Conservation (phyloP, 2,888 invertebrate species). For the Alitta virens region DNA sequence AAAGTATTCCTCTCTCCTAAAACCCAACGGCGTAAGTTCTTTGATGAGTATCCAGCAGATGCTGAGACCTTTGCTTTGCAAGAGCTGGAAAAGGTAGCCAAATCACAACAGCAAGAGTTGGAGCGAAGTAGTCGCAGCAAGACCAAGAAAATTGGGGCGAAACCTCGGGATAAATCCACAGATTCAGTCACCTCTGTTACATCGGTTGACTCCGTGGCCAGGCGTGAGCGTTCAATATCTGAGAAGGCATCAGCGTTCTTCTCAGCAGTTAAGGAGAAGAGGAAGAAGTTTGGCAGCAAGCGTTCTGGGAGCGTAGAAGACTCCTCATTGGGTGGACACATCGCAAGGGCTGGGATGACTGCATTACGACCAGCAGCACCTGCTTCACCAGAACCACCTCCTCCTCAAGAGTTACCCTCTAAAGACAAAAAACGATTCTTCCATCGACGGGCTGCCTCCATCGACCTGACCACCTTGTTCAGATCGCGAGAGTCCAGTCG, state of each 20-base stretch:
- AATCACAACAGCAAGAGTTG: not conserved
- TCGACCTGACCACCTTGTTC: slow-evolving; percentile 13
- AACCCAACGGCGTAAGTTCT: slow-evolving; percentile 26
- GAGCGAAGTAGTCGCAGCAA: not conserved
- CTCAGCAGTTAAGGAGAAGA: slow-evolving; percentile 27
- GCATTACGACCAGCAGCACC: slow-evolving; percentile 26
- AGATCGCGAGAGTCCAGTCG: not conserved
- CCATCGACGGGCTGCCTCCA: slow-evolving; percentile 9
- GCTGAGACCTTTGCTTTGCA: slow-evolving; percentile 1
- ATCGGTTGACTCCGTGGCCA: not conserved
- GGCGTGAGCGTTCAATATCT: not conserved
- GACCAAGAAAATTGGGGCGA: not conserved
- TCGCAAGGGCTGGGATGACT: slow-evolving; percentile 24
- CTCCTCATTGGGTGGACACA: slow-evolving; percentile 17
- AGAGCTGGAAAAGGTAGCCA: not conserved
- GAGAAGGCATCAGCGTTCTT: slow-evolving; percentile 20
- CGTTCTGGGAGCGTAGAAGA: slow-evolving; percentile 28
- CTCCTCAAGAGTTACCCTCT: not conserved
- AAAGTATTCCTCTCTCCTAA: not conserved
- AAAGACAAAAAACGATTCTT: not conserved
- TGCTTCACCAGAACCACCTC: slow-evolving; percentile 13
- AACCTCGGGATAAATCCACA: not conserved
- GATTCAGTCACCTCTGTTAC: slow-evolving; percentile 1
- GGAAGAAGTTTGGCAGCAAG: slow-evolving; percentile 28
- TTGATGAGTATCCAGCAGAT: slow-evolving; percentile 22